A percentile compares a stretch with the other conserved stretches of the same genome.
phyloP scores from a whole-genome alignment of 1,140 invertebrate species.

The Trinorchestia longiramus region DNA sequence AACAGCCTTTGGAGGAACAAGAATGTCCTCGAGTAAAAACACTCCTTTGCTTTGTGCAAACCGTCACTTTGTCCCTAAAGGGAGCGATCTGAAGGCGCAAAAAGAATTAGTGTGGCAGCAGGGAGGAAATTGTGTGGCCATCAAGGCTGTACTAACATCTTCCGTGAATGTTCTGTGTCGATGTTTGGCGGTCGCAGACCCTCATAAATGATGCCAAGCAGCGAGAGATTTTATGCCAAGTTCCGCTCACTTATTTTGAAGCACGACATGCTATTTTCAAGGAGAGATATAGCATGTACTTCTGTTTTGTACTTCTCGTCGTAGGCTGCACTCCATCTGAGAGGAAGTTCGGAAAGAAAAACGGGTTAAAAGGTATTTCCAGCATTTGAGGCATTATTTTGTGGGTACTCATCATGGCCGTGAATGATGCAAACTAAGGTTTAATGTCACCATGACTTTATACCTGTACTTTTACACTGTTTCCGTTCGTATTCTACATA shows the following conservation, averaged over 20 bases:
- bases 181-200: background rate
- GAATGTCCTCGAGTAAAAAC: constrained; percentile 2
- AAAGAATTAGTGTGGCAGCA: constrained; percentile 31
- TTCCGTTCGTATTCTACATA: too few species aligned
- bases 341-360: too few species aligned
- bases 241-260: background rate
- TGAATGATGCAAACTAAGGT: too few species aligned
- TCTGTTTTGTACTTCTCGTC: background rate
- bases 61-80: background rate
- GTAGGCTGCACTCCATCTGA: background rate
- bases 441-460: too few species aligned
- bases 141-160: background rate
- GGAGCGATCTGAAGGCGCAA: background rate
- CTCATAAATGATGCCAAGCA: constrained; percentile 43
- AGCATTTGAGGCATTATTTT: background rate
- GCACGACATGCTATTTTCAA: background rate
- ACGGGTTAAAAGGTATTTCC: background rate
- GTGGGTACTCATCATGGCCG: too few species aligned
- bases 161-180: constrained; percentile 19
- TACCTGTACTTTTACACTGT: too few species aligned
- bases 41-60: background rate
- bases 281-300: background rate
- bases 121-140: constrained; percentile 34
- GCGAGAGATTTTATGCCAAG: background rate
- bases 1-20: background rate